A percentile compares a stretch with the other conserved stretches of the same genome.
Evolutionary conservation across 2,888 invertebrate genomes (phyloP).

Genomic region (Drosophila fungiperda): DNA sequence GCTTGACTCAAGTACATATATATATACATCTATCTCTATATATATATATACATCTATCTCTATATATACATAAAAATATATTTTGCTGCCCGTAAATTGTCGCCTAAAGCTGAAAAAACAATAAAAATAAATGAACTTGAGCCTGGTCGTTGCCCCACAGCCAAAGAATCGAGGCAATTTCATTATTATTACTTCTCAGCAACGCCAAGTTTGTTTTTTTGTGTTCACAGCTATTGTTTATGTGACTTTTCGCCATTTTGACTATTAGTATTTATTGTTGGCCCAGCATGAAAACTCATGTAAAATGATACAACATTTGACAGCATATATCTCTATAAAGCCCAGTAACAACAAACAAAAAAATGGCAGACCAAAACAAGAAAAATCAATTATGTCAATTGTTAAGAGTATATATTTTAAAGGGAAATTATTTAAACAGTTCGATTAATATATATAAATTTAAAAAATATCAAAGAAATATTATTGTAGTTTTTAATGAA

Average conservation of each 20-base stretch:
- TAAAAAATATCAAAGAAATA: not conserved
- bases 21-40: conserved; percentile 18
- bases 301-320: conserved; percentile 42
- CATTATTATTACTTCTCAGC: conserved; percentile 68
- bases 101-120: conserved; percentile 77
- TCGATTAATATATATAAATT: not conserved
- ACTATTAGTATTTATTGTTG: conserved; percentile 70
- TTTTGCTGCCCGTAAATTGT: conserved; percentile 70
- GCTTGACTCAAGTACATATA: conserved; percentile 16
- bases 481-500: not conserved
- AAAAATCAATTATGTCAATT: not conserved
- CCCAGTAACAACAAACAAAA: not conserved
- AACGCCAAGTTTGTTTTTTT: conserved; percentile 53
- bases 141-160: conserved; percentile 42
- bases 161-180: conserved; percentile 56
- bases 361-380: not conserved
- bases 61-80: conserved; percentile 28
- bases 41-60: conserved; percentile 14
- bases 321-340: conserved; percentile 40
- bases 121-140: conserved; percentile 82
- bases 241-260: conserved; percentile 55
- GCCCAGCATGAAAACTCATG: conserved; percentile 28
- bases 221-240: conserved; percentile 66
- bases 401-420: not conserved
- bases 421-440: not conserved